Percentiles rank a stretch among this genome's conserved stretches.
Conservation (phyloP, 2,113 vertebrate species). For the Cercopithecus mona region DNA sequence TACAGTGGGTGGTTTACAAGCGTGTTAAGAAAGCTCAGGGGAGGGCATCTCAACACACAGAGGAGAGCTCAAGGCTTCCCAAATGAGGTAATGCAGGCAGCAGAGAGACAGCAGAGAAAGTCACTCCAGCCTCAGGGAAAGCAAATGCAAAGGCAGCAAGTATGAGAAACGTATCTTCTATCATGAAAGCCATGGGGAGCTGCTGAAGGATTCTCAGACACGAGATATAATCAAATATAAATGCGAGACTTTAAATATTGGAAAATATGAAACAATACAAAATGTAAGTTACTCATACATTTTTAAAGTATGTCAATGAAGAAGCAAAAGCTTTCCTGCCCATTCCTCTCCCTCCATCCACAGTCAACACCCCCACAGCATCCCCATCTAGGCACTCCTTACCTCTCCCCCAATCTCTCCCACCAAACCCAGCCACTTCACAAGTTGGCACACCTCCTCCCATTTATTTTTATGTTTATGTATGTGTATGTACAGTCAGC, state of each 20-base stretch:
- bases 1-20: accelerated
- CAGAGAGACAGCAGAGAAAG: background rate
- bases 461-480: conserved; percentile 21
- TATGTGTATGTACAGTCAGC: background rate
- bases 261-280: background rate
- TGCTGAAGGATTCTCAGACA: background rate
- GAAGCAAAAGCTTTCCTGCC: background rate
- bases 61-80: background rate
- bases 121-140: background rate
- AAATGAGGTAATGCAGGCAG: background rate
- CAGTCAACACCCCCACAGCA: accelerated
- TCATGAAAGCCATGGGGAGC: background rate
- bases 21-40: background rate
- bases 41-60: background rate
- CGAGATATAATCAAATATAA: background rate
- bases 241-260: background rate
- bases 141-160: background rate
- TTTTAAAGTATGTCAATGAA: background rate
- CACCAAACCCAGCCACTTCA: background rate
- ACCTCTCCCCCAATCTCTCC: background rate
- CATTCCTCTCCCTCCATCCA: background rate
- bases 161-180: background rate
- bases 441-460: background rate
- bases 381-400: background rate
- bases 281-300: background rate